Percentiles rank a stretch among this genome's conserved stretches.
Conservation (phyloP, 2,888 invertebrate species). For the Leucophora obtusa region DNA sequence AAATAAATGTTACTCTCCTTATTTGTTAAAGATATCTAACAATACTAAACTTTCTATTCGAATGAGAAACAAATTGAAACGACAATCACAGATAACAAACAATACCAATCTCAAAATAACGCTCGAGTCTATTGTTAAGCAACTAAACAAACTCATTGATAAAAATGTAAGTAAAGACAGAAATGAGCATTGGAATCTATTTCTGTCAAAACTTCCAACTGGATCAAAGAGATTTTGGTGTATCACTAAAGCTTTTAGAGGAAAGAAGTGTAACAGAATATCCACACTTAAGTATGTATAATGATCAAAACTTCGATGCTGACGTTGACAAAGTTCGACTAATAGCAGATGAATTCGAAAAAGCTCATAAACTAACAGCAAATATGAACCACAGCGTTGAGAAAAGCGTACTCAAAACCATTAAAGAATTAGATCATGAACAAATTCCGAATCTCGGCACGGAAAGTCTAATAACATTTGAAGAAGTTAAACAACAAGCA, state of each 20-base stretch:
- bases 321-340: background rate
- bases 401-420: background rate
- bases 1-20: background rate
- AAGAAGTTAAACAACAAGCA: too few species aligned
- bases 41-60: background rate
- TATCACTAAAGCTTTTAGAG: background rate
- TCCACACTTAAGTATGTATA: background rate
- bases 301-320: background rate
- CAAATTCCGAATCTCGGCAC: background rate
- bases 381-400: background rate
- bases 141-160: background rate
- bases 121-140: background rate
- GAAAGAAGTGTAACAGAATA: background rate
- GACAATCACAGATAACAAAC: background rate
- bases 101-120: background rate
- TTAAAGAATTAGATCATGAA: background rate
- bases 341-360: slow-evolving; percentile 3
- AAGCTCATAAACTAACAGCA: background rate
- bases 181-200: background rate
- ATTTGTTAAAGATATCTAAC: background rate
- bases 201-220: background rate
- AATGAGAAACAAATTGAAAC: slow-evolving; percentile 9
- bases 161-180: too few species aligned
- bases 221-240: slow-evolving; percentile 1
- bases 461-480: too few species aligned